Evolutionary conservation across 1,140 invertebrate genomes (phyloP).

Genomic region (Macrocentrus cingulum): DNA sequence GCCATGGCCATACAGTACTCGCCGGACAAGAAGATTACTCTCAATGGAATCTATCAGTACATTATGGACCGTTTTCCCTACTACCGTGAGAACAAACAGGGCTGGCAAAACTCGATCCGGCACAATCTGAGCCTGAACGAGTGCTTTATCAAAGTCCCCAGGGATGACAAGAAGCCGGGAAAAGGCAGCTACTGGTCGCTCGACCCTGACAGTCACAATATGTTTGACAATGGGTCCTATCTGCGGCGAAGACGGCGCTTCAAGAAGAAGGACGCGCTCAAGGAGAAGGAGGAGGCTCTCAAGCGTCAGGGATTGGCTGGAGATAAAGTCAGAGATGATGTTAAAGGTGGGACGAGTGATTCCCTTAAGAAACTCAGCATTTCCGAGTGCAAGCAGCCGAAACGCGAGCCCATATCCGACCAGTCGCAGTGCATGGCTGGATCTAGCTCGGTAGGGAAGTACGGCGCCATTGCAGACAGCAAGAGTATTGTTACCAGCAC

Average conservation of each 20-base stretch:
- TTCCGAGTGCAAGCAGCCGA: slow-evolving; percentile 63
- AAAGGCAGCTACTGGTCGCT: slow-evolving; percentile 98
- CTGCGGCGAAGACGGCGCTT: slow-evolving; percentile 87
- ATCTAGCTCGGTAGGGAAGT: slow-evolving; percentile 34
- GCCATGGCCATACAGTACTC: slow-evolving; percentile 97
- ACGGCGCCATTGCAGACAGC: slow-evolving; percentile 56
- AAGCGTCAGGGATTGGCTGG: slow-evolving; percentile 72
- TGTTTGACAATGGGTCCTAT: slow-evolving; percentile 98
- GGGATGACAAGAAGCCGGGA: slow-evolving; percentile 90
- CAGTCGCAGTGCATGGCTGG: slow-evolving; percentile 50
- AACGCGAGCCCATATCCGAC: slow-evolving; percentile 66
- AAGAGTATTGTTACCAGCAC: slow-evolving; percentile 36
- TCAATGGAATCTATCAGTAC: slow-evolving; percentile 98
- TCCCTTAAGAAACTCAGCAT: slow-evolving; percentile 40
- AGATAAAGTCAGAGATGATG: slow-evolving; percentile 58
- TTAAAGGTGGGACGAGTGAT: slow-evolving; percentile 41
- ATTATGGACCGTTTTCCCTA: slow-evolving; percentile 98
- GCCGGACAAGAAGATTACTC: slow-evolving; percentile 89
- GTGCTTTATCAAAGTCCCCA: slow-evolving; percentile 95
- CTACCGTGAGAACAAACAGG: slow-evolving; percentile 95
- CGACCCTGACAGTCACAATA: slow-evolving; percentile 94
- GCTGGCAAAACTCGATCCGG: slow-evolving; percentile 93
- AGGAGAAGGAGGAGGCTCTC: slow-evolving; percentile 84
- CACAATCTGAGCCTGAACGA: slow-evolving; percentile 98
- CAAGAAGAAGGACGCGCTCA: slow-evolving; percentile 92